Conservation (phyloP, 2,888 invertebrate genomes). For the Caenorhabditis uteleia region DNA sequence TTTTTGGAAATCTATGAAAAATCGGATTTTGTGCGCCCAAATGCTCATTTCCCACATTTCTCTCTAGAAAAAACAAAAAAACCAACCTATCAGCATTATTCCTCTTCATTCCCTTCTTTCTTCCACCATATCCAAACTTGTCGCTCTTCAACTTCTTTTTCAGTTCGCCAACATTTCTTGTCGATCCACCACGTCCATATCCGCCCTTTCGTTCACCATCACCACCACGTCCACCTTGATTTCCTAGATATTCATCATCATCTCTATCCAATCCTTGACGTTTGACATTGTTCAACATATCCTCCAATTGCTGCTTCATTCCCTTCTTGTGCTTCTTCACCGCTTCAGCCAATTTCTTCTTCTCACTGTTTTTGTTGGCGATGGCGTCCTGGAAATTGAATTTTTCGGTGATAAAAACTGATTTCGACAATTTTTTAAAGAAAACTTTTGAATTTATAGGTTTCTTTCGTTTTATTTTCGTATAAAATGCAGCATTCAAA, state of each 20-base stretch:
- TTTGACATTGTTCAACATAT: conserved; percentile 66
- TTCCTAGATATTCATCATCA: conserved; percentile 29
- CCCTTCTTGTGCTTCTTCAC: conserved; percentile 82
- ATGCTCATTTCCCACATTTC: too few species aligned
- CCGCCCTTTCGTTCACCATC: conserved; percentile 1
- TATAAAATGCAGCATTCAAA: too few species aligned
- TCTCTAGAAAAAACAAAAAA: background rate
- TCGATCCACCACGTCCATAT: conserved; percentile 10
- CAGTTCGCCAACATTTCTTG: conserved; percentile 33
- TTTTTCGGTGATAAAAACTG: too few species aligned
- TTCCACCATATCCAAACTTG: conserved; percentile 93
- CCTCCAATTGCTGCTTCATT: conserved; percentile 67
- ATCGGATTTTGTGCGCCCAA: too few species aligned
- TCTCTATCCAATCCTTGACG: conserved; percentile 46
- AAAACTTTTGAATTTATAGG: too few species aligned
- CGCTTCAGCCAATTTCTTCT: conserved; percentile 87
- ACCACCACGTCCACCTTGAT: conserved; percentile 28
- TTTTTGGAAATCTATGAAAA: too few species aligned
- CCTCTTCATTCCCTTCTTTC: conserved; percentile 85
- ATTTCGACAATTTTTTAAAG: background rate
- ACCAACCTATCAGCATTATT: conserved; percentile 80
- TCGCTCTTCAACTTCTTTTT: conserved; percentile 73
- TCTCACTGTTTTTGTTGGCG: conserved; percentile 85
- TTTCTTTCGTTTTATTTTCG: too few species aligned
- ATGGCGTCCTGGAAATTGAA: conserved; percentile 45